phyloP scores from a whole-genome alignment of 1,140 invertebrate species.

The Drosophila azteca region DNA sequence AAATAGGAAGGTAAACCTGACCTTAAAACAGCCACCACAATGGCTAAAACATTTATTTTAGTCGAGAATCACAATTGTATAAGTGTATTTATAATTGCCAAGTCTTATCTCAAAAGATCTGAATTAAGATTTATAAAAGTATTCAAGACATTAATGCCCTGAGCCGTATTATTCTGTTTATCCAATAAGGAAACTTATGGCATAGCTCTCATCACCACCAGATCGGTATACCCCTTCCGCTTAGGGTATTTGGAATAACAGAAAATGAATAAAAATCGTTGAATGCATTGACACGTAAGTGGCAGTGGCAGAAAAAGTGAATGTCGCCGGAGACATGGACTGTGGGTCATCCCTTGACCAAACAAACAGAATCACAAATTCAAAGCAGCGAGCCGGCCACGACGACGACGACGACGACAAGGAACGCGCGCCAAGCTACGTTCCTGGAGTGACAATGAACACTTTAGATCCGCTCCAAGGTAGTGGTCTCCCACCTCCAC shows the following conservation, averaged over 20 bases:
- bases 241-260: too few species aligned
- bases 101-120: too few species aligned
- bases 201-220: too few species aligned
- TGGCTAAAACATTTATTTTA: too few species aligned
- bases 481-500: not conserved
- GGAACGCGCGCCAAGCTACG: constrained; percentile 62
- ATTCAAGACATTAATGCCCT: too few species aligned
- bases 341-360: constrained; percentile 57
- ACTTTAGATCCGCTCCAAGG: not conserved
- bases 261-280: not conserved
- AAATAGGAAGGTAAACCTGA: not conserved
- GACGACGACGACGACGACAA: constrained; percentile 4
- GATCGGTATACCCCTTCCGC: too few species aligned
- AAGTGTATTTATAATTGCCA: too few species aligned
- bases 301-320: constrained; percentile 51
- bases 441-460: constrained; percentile 48
- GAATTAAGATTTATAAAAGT: too few species aligned
- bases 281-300: constrained; percentile 24
- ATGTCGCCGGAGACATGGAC: constrained; percentile 27
- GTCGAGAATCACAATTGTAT: too few species aligned
- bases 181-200: too few species aligned
- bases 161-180: too few species aligned
- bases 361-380: constrained; percentile 54
- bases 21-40: too few species aligned
- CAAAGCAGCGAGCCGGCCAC: constrained; percentile 25